Evolutionary conservation across 2,797 vertebrate genomes (phyloP).

Genomic region (Gymnopithys bicolor): DNA sequence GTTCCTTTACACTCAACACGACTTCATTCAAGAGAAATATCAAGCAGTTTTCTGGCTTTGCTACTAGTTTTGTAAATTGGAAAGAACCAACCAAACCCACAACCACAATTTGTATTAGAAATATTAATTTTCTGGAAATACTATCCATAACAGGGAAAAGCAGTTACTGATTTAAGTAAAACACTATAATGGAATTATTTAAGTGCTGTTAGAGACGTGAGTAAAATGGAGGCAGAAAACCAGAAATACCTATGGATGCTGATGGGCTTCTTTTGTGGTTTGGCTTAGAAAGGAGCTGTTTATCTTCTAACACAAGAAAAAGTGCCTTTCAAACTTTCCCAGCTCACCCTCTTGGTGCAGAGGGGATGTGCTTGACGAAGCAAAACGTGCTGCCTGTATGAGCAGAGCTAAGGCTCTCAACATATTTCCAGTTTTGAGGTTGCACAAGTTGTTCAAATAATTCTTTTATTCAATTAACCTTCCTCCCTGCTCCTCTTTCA

Average conservation of each 20-base stretch:
- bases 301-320: not conserved
- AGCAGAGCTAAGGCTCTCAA: not conserved
- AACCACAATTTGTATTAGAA: not conserved
- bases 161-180: not conserved
- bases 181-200: not conserved
- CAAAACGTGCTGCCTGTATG: fast-evolving
- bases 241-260: not conserved
- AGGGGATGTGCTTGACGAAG: not conserved
- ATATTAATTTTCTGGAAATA: not conserved
- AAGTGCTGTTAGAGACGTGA: not conserved
- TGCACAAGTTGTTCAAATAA: not conserved
- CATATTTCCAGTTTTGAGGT: fast-evolving
- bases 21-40: not conserved
- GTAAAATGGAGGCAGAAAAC: not conserved
- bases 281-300: not conserved
- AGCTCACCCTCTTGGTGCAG: not conserved
- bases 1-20: not conserved
- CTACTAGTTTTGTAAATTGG: not conserved
- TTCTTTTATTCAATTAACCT: not conserved
- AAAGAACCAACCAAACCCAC: not conserved
- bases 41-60: not conserved
- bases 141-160: not conserved
- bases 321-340: not conserved
- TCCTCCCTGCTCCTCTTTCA: not conserved
- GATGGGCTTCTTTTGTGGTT: not conserved